Conservation (phyloP, 2,113 vertebrate species). For the Hiodon tergisus region DNA sequence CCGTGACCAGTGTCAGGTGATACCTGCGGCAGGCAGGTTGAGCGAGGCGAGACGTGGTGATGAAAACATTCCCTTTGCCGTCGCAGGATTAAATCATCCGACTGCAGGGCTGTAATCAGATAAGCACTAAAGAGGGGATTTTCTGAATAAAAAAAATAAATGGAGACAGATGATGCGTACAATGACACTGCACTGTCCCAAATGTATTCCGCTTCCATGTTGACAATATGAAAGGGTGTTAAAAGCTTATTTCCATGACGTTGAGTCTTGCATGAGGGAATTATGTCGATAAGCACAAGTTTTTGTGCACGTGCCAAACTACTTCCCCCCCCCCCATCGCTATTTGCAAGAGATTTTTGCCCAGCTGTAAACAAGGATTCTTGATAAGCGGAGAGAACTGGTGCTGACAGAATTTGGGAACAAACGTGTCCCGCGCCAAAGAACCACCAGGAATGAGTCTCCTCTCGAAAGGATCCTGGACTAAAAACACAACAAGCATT, state of each 20-base stretch:
- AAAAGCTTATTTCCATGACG: background rate
- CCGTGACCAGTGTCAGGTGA: too few species aligned
- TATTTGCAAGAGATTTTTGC: background rate
- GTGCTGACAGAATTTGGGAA: background rate
- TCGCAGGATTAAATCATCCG: slow-evolving; percentile 20
- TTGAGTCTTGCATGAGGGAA: background rate
- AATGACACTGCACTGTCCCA: slow-evolving; percentile 10
- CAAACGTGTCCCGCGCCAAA: background rate
- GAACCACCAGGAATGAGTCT: background rate
- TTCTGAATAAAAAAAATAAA: slow-evolving; percentile 7
- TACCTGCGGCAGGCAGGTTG: background rate
- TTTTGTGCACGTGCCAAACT: background rate
- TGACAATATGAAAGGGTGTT: background rate
- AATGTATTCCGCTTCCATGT: background rate
- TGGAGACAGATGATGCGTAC: slow-evolving; percentile 1
- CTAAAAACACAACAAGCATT: background rate
- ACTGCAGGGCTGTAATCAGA: slow-evolving; percentile 12
- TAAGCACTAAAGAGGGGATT: slow-evolving; percentile 13
- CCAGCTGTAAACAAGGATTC: background rate
- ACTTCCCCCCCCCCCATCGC: background rate
- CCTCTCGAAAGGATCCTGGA: background rate
- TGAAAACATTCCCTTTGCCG: slow-evolving; percentile 10
- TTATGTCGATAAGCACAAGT: slow-evolving; percentile 2
- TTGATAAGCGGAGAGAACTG: background rate
- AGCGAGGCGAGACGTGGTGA: slow-evolving; percentile 2